Evolutionary conservation across 1,140 invertebrate species (phyloP).

Genomic region (Ceratina japonica): DNA sequence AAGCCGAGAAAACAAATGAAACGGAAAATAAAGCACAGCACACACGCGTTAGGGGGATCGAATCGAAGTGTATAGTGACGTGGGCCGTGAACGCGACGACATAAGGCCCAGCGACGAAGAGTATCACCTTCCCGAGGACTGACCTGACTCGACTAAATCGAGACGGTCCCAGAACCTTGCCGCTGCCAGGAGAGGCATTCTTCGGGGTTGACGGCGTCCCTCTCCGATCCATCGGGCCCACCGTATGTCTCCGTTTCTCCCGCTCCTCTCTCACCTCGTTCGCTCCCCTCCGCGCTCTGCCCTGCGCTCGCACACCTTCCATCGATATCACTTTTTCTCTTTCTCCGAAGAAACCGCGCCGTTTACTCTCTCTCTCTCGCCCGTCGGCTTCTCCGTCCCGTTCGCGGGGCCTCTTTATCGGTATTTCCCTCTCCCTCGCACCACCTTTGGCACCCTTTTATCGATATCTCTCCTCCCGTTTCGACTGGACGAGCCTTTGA

Average conservation of each 20-base stretch:
- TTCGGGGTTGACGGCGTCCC: constrained; percentile 74
- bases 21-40: constrained; percentile 34
- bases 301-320: constrained; percentile 26
- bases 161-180: constrained; percentile 68
- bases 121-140: constrained; percentile 73
- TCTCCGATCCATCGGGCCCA: constrained; percentile 75
- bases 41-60: constrained; percentile 3
- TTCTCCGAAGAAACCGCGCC: constrained; percentile 40
- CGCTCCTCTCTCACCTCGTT: constrained; percentile 34
- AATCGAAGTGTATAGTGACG: constrained; percentile 31
- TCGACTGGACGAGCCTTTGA: neutral
- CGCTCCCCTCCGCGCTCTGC: neutral
- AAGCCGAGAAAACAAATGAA: neutral
- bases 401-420: neutral
- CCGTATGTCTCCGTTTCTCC: constrained; percentile 60
- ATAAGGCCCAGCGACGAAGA: constrained; percentile 55
- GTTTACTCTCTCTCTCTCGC: constrained; percentile 7
- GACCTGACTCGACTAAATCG: constrained; percentile 77
- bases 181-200: constrained; percentile 72
- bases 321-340: constrained; percentile 47
- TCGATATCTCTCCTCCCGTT: neutral
- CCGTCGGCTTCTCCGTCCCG: neutral
- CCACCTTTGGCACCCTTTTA: neutral
- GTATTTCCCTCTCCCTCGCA: constrained; percentile 23
- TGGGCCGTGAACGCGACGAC: constrained; percentile 48